These are phyloP conservation scores for Eumeta japonica DNA, from an alignment of 1,140 invertebrate species.

Conservation along the genomic window DNA sequence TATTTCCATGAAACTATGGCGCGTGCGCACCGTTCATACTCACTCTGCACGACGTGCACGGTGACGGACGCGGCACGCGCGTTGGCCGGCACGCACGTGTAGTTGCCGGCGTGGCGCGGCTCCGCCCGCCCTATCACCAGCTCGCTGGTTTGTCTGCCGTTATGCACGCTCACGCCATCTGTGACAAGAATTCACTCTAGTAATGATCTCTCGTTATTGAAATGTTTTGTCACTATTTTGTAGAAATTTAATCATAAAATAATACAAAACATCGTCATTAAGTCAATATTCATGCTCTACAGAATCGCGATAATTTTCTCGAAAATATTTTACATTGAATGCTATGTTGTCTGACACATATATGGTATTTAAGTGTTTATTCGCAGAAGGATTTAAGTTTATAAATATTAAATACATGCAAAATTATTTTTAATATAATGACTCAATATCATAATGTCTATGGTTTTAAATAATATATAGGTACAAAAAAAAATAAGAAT, in stretches of 20 bases:
- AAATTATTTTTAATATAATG: too few species aligned
- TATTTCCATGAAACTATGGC: slow-evolving; percentile 1
- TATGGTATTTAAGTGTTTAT: too few species aligned
- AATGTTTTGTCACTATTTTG: neutral
- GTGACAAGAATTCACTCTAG: slow-evolving; percentile 13
- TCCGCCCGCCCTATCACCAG: slow-evolving; percentile 50
- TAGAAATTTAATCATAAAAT: too few species aligned
- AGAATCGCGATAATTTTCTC: neutral
- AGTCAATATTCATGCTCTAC: neutral
- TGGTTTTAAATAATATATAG: too few species aligned
- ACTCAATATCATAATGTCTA: too few species aligned
- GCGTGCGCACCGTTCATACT: too few species aligned
- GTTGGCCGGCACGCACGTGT: slow-evolving; percentile 83
- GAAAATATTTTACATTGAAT: too few species aligned
- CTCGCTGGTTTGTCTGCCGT: slow-evolving; percentile 58
- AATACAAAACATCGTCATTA: too few species aligned
- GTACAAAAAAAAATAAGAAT: too few species aligned
- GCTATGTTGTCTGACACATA: too few species aligned
- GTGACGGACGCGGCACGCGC: slow-evolving; percentile 78
- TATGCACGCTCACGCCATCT: slow-evolving; percentile 58
- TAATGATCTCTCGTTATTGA: neutral
- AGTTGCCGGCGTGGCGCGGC: slow-evolving; percentile 78
- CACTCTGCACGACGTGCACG: slow-evolving; percentile 84
- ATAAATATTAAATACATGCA: too few species aligned
- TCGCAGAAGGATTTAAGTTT: too few species aligned